phyloP scores from a whole-genome alignment of 2,113 vertebrate genomes.

The Sorex fumeus region DNA sequence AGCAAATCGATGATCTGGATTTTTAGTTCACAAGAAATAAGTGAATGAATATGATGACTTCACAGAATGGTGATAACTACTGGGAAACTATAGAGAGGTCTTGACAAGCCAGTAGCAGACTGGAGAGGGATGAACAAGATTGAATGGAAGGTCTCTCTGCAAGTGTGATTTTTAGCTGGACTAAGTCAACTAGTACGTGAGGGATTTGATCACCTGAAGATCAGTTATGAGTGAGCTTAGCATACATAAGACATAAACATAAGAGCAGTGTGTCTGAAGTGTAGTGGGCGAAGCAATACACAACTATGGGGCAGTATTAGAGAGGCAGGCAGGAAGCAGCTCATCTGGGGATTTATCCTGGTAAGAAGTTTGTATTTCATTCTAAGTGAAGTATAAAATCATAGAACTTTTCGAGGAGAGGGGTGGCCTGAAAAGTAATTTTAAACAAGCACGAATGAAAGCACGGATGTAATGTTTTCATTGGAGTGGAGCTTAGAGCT shows the following conservation, averaged over 20 bases:
- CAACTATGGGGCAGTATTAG: neutral
- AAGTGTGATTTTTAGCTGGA: neutral
- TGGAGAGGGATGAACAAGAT: neutral
- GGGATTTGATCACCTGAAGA: neutral
- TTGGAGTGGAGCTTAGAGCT: neutral
- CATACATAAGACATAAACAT: neutral
- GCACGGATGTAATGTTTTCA: neutral
- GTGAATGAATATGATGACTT: neutral
- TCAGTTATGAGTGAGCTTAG: neutral
- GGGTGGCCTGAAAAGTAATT: neutral
- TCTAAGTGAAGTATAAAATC: neutral
- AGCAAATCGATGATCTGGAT: too few species aligned
- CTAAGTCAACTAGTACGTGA: neutral
- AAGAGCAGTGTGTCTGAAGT: neutral
- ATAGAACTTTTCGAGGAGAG: neutral
- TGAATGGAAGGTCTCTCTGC: neutral
- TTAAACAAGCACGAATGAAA: too few species aligned
- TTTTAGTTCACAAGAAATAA: slow-evolving; percentile 4
- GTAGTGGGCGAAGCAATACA: too few species aligned
- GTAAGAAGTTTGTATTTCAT: neutral
- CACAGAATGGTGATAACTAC: neutral
- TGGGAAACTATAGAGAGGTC: neutral
- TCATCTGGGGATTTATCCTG: neutral
- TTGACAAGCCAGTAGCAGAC: neutral
- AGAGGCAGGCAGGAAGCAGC: neutral